A percentile compares a stretch with the other conserved stretches of the same genome.
Evolutionary conservation across 2,113 vertebrate genomes (phyloP).

Genomic region (Galeopterus variegatus): DNA sequence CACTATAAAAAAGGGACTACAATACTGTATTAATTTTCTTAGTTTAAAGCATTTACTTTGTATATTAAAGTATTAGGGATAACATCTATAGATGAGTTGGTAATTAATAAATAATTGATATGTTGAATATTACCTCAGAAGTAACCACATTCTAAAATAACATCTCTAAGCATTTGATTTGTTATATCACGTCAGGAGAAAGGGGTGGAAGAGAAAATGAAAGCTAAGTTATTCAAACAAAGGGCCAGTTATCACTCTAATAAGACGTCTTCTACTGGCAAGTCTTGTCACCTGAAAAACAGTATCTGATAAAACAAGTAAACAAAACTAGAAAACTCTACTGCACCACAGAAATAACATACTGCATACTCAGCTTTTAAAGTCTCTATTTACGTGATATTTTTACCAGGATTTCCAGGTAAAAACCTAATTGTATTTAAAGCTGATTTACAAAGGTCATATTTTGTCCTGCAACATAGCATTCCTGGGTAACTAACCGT

Average conservation of each 20-base stretch:
- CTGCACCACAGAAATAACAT: neutral
- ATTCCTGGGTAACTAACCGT: neutral
- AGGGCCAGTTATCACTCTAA: neutral
- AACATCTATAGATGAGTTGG: neutral
- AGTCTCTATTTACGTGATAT: neutral
- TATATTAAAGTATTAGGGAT: conserved; percentile 18
- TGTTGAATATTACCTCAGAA: conserved; percentile 37
- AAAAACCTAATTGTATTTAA: conserved; percentile 19
- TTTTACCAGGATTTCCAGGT: conserved; percentile 1
- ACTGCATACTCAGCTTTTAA: neutral
- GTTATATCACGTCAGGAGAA: neutral
- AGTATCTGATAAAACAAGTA: neutral
- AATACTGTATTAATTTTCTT: conserved; percentile 16
- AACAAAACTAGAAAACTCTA: neutral
- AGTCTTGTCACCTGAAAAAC: neutral
- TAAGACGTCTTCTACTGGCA: neutral
- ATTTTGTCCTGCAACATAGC: neutral
- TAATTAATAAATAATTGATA: conserved; percentile 56
- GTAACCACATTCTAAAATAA: neutral
- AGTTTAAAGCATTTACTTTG: conserved; percentile 46
- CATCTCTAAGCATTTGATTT: neutral
- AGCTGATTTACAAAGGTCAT: neutral
- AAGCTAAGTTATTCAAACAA: neutral
- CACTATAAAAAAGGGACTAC: neutral
- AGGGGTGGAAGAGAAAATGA: neutral